Evolutionary conservation across 2,888 invertebrate species (phyloP), one percentile per base, ranked within the genome.

Genomic region (Gerris lacustris): DNA sequence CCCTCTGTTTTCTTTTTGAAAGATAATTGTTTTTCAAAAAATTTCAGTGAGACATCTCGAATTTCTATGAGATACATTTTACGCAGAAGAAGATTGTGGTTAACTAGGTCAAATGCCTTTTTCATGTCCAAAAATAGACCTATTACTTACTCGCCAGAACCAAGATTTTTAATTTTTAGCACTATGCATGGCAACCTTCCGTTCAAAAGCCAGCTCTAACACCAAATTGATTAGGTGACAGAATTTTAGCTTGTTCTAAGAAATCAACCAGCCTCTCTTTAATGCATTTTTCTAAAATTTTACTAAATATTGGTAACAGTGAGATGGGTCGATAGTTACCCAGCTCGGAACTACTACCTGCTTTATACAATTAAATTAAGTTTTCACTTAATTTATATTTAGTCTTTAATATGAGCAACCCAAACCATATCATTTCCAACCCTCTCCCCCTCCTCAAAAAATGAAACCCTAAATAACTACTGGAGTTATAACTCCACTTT

Each of bases 1-100:
- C 70, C 18, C 15, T 31, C 67, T 70, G 70, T 44, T n/a, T 44
- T 67, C 70, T 72, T n/a, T 67, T 44, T n/a, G 63, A 18, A 6
- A 72, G 68, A 44, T 72, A 72, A 47, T n/a, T n/a, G n/a, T n/a
- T 67, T 70, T 45, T 44, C 45, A 64, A 72, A 72, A 64, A 70
- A 72, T 45, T n/a, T 44, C 17, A 71, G 64, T 55, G 67, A 45
- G 17, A 47, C 31, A 17, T 63, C 69, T 7, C 63, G 18, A 44
- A 67, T 63, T 64, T 70, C 72, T 15, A 67, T 6, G 64, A 47
- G 17, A 68, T 45, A 43, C 67, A 72, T 44, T 69, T 67, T 70
- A 44, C 44, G 31, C 18, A 70, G 47, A 31, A 72, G 44, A 43
- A 63, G 70, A 5, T 17, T 18, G 31, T 68, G 67, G 45, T 70